A percentile compares a stretch with the other conserved stretches of the same genome.
Conservation (phyloP, 2,113 vertebrate species). For the Ursus arctos region DNA sequence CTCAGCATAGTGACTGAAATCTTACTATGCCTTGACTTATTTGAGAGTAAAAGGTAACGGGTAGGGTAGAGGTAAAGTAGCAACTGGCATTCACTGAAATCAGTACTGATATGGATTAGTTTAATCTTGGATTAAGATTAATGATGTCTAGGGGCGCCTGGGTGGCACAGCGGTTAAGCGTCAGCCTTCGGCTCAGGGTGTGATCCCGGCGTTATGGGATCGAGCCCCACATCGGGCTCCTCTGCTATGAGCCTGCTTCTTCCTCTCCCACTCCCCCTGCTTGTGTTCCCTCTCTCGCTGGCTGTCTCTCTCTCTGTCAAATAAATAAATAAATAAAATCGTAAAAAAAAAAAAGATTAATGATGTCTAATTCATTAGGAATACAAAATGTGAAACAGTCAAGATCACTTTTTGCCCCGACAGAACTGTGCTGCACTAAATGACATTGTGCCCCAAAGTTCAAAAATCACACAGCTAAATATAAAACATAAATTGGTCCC, state of each 20-base stretch:
- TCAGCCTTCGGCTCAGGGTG: no score
- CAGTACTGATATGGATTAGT: not conserved
- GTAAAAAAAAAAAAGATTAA: no score
- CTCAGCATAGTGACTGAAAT: not conserved
- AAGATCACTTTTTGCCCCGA: constrained; percentile 14
- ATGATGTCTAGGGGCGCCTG: not conserved
- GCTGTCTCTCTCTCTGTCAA: no score
- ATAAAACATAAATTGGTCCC: constrained; percentile 38
- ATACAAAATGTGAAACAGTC: constrained; percentile 30
- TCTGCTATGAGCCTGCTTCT: no score
- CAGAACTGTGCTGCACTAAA: not conserved
- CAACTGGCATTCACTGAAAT: constrained; percentile 4
- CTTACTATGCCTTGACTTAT: not conserved
- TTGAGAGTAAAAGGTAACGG: not conserved
- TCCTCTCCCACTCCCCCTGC: no score
- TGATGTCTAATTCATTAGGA: not conserved
- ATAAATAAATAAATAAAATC: no score
- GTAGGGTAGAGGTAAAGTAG: not conserved
- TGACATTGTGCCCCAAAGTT: not conserved
- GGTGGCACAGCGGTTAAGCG: no score
- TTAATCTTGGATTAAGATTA: constrained; percentile 43
- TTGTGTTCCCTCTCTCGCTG: no score
- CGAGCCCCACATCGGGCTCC: no score
- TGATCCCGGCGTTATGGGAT: no score
- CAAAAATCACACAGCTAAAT: not conserved